Evolutionary conservation across 2,888 invertebrate genomes (phyloP).

Genomic region (Apodemia hepburni): DNA sequence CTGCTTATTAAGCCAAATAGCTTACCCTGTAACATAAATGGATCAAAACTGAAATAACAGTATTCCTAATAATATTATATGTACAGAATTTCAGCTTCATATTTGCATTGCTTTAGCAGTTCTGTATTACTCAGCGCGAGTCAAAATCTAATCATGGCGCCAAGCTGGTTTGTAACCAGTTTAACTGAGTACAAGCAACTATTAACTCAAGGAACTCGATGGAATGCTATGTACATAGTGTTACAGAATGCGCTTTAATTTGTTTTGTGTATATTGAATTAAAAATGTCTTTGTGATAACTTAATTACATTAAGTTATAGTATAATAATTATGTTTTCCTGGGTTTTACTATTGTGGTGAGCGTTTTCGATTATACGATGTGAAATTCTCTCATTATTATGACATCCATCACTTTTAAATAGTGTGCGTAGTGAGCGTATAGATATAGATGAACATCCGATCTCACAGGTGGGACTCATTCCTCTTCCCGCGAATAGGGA

Average conservation of each 20-base stretch:
- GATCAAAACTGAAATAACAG: background rate
- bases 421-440: too few species aligned
- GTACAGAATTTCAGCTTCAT: slow-evolving; percentile 1
- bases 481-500: too few species aligned
- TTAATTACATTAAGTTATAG: too few species aligned
- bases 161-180: slow-evolving; percentile 13
- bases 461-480: too few species aligned
- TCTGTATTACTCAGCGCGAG: slow-evolving; percentile 8
- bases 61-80: background rate
- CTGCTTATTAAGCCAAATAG: background rate
- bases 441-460: too few species aligned
- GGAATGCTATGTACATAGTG: background rate
- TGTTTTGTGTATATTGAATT: background rate
- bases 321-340: too few species aligned
- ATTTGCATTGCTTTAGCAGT: slow-evolving; percentile 11
- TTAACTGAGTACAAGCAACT: slow-evolving; percentile 9
- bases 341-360: too few species aligned
- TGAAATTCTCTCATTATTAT: too few species aligned
- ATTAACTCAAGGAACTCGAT: slow-evolving; percentile 11
- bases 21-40: background rate
- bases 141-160: slow-evolving; percentile 14
- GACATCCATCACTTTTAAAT: too few species aligned
- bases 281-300: background rate
- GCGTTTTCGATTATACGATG: too few species aligned
- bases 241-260: background rate